A percentile compares a stretch with the other conserved stretches of the same genome.
These are phyloP conservation scores for Idaea aversata DNA, from an alignment of 2,888 invertebrate species.

Conservation along the genomic window DNA sequence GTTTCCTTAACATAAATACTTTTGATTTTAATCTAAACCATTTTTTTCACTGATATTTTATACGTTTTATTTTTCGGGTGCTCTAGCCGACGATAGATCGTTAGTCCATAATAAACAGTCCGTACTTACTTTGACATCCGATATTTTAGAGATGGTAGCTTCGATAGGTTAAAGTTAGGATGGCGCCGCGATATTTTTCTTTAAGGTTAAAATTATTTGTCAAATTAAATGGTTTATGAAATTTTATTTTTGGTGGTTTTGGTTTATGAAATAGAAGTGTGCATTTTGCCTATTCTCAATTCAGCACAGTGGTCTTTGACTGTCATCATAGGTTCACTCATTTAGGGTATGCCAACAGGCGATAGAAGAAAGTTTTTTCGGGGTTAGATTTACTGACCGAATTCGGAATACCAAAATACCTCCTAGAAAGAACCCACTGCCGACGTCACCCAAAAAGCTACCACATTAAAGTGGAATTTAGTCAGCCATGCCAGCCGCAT, in stretches of 20 bases:
- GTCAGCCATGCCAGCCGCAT: too few relatives aligned
- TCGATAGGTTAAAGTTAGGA: slow-evolving; percentile 57
- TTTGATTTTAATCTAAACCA: slow-evolving; percentile 67
- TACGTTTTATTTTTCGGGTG: slow-evolving; percentile 78
- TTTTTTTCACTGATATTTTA: slow-evolving; percentile 69
- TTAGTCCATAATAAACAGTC: slow-evolving; percentile 77
- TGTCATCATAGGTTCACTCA: too few relatives aligned
- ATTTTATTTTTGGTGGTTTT: too few relatives aligned
- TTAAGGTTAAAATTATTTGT: background rate
- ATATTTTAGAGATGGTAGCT: slow-evolving; percentile 67
- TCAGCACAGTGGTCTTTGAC: too few relatives aligned
- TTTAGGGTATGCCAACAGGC: too few relatives aligned
- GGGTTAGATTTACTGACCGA: too few relatives aligned
- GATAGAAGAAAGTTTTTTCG: too few relatives aligned
- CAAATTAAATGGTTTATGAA: background rate
- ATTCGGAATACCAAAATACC: too few relatives aligned
- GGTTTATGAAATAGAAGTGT: background rate
- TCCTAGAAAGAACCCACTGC: too few relatives aligned
- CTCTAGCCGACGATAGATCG: slow-evolving; percentile 64
- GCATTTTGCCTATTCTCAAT: too few relatives aligned
- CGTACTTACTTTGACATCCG: slow-evolving; percentile 77
- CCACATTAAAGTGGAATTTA: too few relatives aligned
- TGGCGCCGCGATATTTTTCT: slow-evolving; percentile 52
- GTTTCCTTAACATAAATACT: slow-evolving; percentile 75
- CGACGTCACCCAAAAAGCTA: too few relatives aligned